phyloP scores from a whole-genome alignment of 2,113 vertebrate genomes.

The mouse (Mus musculus) region GRCm39 chr4:34530001-34530500 shows the following conservation, averaged over 20 bases:
- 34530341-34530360: not conserved
- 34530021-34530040: not conserved
- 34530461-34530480: slow-evolving; percentile 4
- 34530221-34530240: no score
- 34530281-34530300: not conserved
- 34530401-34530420: not conserved
- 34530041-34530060: not conserved
- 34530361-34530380: not conserved
- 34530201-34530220: not conserved
- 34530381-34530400: not conserved
- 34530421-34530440: not conserved
- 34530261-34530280: slow-evolving; percentile 4
- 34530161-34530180: not conserved
- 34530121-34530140: not conserved
- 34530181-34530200: not conserved
- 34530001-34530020: not conserved
- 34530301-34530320: not conserved
- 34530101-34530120: not conserved
- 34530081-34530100: not conserved
- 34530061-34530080: not conserved
- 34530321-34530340: not conserved
- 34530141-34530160: not conserved
- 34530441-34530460: not conserved
- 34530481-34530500: not conserved
- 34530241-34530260: slow-evolving; percentile 6